Percentiles rank a stretch among this genome's conserved stretches.
These are phyloP conservation scores for Panorpa germanica DNA, from an alignment of 2,888 invertebrate genomes.

Conservation along the genomic window DNA sequence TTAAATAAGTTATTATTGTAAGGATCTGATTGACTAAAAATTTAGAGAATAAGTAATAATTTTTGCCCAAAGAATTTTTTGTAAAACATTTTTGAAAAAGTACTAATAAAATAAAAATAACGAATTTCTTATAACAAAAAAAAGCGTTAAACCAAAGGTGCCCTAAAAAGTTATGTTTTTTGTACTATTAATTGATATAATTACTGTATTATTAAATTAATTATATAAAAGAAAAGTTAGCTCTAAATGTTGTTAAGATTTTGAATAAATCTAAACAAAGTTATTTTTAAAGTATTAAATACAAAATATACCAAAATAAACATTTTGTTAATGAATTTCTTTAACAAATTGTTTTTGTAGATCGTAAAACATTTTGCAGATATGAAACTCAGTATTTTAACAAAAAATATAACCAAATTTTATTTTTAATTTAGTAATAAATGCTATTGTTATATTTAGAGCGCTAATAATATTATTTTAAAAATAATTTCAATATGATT, in stretches of 20 bases:
- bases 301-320: too few relatives aligned
- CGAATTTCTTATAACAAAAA: constrained; percentile 31
- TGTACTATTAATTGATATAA: constrained; percentile 11
- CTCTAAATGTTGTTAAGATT: constrained; percentile 7
- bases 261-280: constrained; percentile 6
- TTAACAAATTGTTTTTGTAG: too few relatives aligned
- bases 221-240: constrained; percentile 10
- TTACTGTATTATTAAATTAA: too few relatives aligned
- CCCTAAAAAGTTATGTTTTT: constrained; percentile 35
- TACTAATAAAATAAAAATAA: constrained; percentile 31
- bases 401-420: too few relatives aligned
- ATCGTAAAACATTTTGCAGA: too few relatives aligned
- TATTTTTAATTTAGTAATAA: too few relatives aligned
- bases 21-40: constrained; percentile 3
- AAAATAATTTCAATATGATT: constrained; percentile 9
- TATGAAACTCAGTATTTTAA: too few relatives aligned
- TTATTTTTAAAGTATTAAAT: constrained; percentile 6
- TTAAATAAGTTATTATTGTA: too few relatives aligned
- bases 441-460: too few relatives aligned
- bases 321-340: too few relatives aligned
- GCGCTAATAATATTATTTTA: too few relatives aligned
- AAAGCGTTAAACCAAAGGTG: constrained; percentile 77
- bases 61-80: constrained; percentile 26
- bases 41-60: constrained; percentile 5
- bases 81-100: constrained; percentile 23